Conservation (phyloP, 2,797 vertebrate genomes). For the Stomatorhinus walkeri region DNA sequence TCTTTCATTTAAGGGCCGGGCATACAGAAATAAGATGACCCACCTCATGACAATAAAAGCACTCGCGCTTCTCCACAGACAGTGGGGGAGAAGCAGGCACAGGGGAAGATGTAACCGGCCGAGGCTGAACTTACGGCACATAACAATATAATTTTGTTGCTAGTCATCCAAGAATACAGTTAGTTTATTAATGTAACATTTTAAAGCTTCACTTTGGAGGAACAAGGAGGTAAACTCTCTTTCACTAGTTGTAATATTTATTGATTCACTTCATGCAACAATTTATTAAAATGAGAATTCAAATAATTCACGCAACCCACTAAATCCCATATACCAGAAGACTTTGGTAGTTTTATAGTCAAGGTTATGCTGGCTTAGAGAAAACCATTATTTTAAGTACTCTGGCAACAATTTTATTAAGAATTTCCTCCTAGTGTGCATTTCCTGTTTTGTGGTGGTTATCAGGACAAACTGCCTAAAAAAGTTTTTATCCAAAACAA, state of each 20-base stretch:
- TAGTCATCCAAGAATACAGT: background rate
- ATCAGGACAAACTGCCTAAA: background rate
- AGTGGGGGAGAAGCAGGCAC: too few species aligned
- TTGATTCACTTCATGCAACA: background rate
- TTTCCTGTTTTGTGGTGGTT: background rate
- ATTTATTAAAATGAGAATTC: background rate
- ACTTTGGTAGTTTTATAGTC: background rate
- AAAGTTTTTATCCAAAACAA: too few species aligned
- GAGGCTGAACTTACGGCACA: too few species aligned
- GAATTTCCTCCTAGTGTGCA: background rate
- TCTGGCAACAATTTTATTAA: background rate
- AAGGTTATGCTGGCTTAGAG: background rate
- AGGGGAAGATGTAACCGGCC: too few species aligned
- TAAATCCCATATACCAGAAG: background rate
- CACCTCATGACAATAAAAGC: too few species aligned
- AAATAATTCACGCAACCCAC: background rate
- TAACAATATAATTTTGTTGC: background rate
- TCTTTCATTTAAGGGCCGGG: too few species aligned
- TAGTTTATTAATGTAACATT: background rate
- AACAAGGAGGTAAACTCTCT: background rate
- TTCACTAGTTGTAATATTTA: background rate
- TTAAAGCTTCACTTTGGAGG: background rate
- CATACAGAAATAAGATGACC: too few species aligned
- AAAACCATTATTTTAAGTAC: background rate
- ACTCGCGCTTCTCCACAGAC: too few species aligned